Base-by-base conservation (phyloP, 1,140 invertebrate genomes). In the Stenopsyche tienmushanensis region DNA sequence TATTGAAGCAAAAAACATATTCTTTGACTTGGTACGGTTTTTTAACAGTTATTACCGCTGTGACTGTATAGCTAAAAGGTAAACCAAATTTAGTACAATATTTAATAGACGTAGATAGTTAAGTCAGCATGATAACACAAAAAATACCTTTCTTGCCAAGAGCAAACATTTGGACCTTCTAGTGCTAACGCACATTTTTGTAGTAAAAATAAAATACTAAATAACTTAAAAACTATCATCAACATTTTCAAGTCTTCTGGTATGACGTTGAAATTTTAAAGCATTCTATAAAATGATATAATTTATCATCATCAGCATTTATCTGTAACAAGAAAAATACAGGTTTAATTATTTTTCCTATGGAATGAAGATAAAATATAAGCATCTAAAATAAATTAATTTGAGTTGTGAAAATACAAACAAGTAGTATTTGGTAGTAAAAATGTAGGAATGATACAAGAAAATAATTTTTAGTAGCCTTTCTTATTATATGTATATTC, bases 1-100 rank as follows among this genome's bases (percentile, higher is more conserved):
- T 82, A 72, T 85, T 90, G 5, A 93, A 81, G 79, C 93, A 96
- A 87, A 90, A 94, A 0, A 84, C 85, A 68, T 88, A 89, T 60
- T 88, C 88, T 47, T 90, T 84, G 39, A 90, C 85, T 78, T 93
- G 89, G 71, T 90, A 92, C 0, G 92, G 89, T 75, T 91, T 87
- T 72, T 88, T 79, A 74, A 91, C 90, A 0, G 90, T 86, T 29
- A 92, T 85, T 69, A 82, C 83, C 7, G 92, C 87, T 18, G 86
- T 88, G 41, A 84, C 83, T 34, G 84, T 85, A 72, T 90, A 92
- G 54, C 91, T 93, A 73, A 39, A 83, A 72, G 72, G 70, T 55
- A 65, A 72, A 64, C 29, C 7, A 25, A 8, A 39, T 3, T 57
- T 5, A 3, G 3, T n/a, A 34, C 18, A 20, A 57, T 57, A 9